Evolutionary conservation across 1,140 invertebrate species (phyloP).

Genomic region (Neomicropteryx cornuta): DNA sequence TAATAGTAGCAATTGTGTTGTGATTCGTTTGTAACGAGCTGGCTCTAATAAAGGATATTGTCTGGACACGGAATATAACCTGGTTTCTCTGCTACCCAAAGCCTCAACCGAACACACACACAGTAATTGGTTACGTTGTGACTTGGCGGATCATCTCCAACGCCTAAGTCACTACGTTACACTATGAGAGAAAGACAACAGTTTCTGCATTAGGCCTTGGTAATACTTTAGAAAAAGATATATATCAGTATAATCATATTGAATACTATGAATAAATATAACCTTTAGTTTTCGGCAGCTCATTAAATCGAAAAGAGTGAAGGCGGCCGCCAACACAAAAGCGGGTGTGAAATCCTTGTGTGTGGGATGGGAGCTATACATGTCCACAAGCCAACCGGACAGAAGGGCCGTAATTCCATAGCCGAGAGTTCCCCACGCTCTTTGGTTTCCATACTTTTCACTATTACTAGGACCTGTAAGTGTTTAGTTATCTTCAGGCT

Average conservation of each 20-base stretch:
- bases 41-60: no score
- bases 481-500: neutral
- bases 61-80: no score
- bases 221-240: neutral
- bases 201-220: neutral
- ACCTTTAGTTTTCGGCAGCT: constrained; percentile 51
- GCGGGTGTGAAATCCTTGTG: constrained; percentile 58
- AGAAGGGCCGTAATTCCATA: constrained; percentile 58
- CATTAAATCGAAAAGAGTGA: constrained; percentile 48
- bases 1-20: no score
- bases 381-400: constrained; percentile 51
- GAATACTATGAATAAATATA: no score
- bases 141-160: no score
- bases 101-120: no score
- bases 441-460: constrained; percentile 61
- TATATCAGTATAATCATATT: no score
- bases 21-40: no score
- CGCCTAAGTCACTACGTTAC: no score
- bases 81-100: no score
- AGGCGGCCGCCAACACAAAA: constrained; percentile 49
- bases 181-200: no score
- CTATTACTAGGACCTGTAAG: constrained; percentile 41
- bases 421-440: constrained; percentile 69
- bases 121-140: no score
- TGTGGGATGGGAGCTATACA: constrained; percentile 32